Conservation (phyloP, 1,140 invertebrate species). For the Diabrotica undecimpunctata region DNA sequence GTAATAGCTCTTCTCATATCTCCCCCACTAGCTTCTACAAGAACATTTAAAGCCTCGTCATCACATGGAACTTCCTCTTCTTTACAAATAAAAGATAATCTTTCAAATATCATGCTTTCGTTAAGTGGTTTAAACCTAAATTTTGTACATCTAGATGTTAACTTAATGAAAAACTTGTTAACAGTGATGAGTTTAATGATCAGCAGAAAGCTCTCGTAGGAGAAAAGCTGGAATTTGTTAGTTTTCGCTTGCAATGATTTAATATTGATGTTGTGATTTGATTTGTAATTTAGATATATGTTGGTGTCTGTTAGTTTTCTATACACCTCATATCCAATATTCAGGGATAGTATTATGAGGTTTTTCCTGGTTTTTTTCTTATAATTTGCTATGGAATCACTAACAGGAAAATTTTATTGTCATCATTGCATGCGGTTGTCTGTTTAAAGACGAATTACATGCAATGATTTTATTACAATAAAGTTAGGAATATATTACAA, state of each 20-base stretch:
- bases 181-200: slow-evolving; percentile 64
- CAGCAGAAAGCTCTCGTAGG: slow-evolving; percentile 80
- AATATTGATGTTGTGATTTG: too few species aligned
- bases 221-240: slow-evolving; percentile 77
- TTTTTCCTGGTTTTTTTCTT: too few species aligned
- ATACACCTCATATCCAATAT: too few species aligned
- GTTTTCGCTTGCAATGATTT: slow-evolving; percentile 77
- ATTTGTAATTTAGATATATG: too few species aligned
- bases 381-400: too few species aligned
- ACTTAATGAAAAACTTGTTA: slow-evolving; percentile 73
- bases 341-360: too few species aligned
- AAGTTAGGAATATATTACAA: too few species aligned
- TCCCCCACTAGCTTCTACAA: slow-evolving; percentile 87
- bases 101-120: slow-evolving; percentile 62
- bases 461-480: too few species aligned
- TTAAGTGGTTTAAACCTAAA: slow-evolving; percentile 94
- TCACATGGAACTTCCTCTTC: slow-evolving; percentile 74
- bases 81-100: slow-evolving; percentile 76
- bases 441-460: too few species aligned
- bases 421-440: too few species aligned
- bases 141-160: slow-evolving; percentile 97
- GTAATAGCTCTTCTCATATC: slow-evolving; percentile 94
- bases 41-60: slow-evolving; percentile 64
- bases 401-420: too few species aligned
- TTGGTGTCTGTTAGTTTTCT: too few species aligned